Base-by-base conservation (phyloP, 2,888 invertebrate genomes). In the Pilophorus perplexus region DNA sequence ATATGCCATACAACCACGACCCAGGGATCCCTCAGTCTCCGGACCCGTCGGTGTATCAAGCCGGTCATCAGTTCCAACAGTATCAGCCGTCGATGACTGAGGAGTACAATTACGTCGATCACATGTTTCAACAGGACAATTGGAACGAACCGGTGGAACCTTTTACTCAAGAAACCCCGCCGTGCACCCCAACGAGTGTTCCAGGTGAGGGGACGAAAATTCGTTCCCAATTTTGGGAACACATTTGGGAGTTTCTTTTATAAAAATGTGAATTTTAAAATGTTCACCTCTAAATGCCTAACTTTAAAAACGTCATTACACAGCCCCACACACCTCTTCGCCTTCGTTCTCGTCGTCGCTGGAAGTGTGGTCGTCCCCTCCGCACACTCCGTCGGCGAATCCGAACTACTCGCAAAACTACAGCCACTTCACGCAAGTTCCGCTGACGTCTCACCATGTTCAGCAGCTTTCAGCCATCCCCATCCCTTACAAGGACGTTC, bases 381-480 rank as follows among this genome's bases (percentile, higher is more conserved):
- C 62, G 3, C 46, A 62, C 27, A 62, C 62, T 1, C 62, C 62
- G 12, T 28, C 46, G 20, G 28, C 22, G 18, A 16, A n/a, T 23
- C 22, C 12, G 37, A 38, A 37, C 20, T 20, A 22, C 37, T 18
- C 23, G 38, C 18, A 14, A 14, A 22, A 10, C 6, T 5, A 10
- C 5, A 6, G 14, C 5, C 10, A 6, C 14, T 6, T 5, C 14
- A 37, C 52, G 2, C 52, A 25, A 5, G 27, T 18, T 3, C 27
- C 55, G 8, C 50, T 68, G 50, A 70, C 70, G 14, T 68, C 70
- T 6, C 67, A 62, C 12, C 68, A 70, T 60, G 70, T 70, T 18
- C 68, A 70, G 18, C 69, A 69, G n/a, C 67, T 70, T 1, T 69
- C 68, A 38, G 44, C 68, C 10, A 55, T 70, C 5, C 55, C 69